Evolutionary conservation across 2,113 vertebrate genomes (phyloP).

Genomic region (Tyto alba): DNA sequence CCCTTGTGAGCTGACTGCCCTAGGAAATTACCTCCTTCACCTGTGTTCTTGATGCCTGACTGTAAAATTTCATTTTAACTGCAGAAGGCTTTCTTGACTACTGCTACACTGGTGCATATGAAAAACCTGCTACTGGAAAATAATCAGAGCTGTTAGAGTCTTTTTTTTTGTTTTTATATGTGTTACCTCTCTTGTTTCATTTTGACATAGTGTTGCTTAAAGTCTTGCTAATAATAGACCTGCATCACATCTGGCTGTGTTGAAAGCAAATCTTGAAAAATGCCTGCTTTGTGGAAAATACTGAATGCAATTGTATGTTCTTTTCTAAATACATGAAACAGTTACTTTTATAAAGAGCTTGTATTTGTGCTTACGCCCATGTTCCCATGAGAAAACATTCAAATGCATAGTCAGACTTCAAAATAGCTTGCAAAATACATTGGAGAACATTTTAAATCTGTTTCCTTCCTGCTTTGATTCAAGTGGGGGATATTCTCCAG

Average conservation of each 20-base stretch:
- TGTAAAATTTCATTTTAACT: not conserved
- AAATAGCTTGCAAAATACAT: not conserved
- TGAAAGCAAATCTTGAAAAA: not conserved
- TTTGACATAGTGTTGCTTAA: not conserved
- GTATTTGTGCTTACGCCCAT: not conserved
- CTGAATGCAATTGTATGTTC: not conserved
- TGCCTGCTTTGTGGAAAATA: not conserved
- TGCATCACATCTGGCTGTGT: not conserved
- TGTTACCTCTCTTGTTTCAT: not conserved
- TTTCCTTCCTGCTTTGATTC: not conserved
- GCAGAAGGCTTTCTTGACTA: not conserved
- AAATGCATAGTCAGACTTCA: not conserved
- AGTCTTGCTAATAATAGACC: not conserved
- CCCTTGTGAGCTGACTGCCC: not conserved
- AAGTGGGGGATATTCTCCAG: not conserved
- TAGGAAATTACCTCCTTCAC: not conserved
- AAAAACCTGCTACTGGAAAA: not conserved
- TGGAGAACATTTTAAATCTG: not conserved
- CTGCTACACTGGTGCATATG: not conserved
- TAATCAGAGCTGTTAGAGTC: not conserved
- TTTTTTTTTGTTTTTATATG: not conserved
- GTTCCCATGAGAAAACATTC: not conserved
- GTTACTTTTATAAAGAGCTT: not conserved
- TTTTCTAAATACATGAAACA: not conserved
- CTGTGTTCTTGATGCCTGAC: not conserved